A percentile compares a stretch with the other conserved stretches of the same genome.
These are phyloP conservation scores for Galago senegalensis DNA, from an alignment of 2,797 vertebrate genomes.

Conservation along the genomic window DNA sequence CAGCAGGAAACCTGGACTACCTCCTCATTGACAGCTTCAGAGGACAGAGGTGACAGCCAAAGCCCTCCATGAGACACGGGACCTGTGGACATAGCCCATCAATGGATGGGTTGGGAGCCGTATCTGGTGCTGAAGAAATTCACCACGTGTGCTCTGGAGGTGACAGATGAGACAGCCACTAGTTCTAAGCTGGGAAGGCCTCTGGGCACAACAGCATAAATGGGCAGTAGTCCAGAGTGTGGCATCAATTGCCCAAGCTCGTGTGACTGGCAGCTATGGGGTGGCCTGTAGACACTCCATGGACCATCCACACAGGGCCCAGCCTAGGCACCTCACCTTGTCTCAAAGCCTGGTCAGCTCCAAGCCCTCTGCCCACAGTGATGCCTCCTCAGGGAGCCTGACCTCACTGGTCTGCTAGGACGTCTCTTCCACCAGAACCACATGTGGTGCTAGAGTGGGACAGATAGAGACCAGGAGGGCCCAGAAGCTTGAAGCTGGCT, in stretches of 20 bases:
- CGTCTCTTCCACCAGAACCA: neutral
- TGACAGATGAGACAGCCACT: neutral
- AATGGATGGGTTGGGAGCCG: neutral
- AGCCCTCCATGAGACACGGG: neutral
- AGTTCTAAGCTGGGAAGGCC: neutral
- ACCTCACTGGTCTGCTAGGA: accelerated
- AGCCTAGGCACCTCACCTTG: too few species aligned
- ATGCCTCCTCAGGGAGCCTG: neutral
- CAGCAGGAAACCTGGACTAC: neutral
- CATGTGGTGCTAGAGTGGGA: neutral
- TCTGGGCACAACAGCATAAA: neutral
- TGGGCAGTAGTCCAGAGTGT: neutral
- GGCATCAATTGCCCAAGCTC: accelerated
- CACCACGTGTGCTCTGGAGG: neutral
- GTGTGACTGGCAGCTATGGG: neutral
- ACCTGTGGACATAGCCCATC: neutral
- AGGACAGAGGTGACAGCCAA: neutral
- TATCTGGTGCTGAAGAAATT: accelerated
- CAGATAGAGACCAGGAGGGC: neutral
- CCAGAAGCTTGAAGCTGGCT: neutral
- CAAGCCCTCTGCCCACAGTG: neutral
- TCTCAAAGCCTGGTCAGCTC: neutral
- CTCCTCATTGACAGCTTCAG: neutral
- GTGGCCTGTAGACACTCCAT: neutral
- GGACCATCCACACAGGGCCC: neutral